These are phyloP conservation scores for Tholera decimalis DNA, from an alignment of 2,888 invertebrate species.

Conservation along the genomic window DNA sequence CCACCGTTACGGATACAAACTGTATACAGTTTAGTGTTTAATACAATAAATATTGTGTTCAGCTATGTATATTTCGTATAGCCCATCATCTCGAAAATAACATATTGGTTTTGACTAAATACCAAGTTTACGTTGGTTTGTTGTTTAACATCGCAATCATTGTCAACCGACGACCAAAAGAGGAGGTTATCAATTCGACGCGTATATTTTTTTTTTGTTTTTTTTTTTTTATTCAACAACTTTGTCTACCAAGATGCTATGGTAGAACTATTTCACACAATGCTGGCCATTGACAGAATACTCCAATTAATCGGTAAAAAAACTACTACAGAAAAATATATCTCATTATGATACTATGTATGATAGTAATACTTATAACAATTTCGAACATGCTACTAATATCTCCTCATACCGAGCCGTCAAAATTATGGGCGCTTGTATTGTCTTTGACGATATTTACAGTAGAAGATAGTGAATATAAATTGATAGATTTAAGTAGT, in stretches of 20 bases:
- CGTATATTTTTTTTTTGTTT: too few species aligned
- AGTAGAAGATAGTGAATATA: constrained; percentile 4
- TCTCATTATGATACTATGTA: neutral
- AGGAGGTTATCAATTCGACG: too few species aligned
- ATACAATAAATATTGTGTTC: neutral
- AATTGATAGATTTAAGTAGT: constrained; percentile 3
- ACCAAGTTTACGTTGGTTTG: neutral
- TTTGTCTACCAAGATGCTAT: constrained; percentile 9
- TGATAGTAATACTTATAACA: neutral
- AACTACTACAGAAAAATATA: constrained; percentile 10
- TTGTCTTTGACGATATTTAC: neutral
- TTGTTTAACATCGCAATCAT: neutral
- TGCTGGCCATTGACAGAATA: constrained; percentile 9
- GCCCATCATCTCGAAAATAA: neutral
- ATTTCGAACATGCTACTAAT: neutral
- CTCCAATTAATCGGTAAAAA: constrained; percentile 20
- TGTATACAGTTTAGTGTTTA: constrained; percentile 4
- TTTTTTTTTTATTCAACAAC: constrained; percentile 15
- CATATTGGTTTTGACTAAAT: neutral
- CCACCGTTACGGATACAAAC: constrained; percentile 10
- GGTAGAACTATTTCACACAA: neutral
- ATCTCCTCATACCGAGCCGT: neutral
- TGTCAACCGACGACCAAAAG: too few species aligned
- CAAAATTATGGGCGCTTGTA: neutral
- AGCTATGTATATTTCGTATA: neutral